These are phyloP conservation scores for Toxotes lorentzi DNA, from an alignment of 2,797 vertebrate genomes.

Conservation along the genomic window DNA sequence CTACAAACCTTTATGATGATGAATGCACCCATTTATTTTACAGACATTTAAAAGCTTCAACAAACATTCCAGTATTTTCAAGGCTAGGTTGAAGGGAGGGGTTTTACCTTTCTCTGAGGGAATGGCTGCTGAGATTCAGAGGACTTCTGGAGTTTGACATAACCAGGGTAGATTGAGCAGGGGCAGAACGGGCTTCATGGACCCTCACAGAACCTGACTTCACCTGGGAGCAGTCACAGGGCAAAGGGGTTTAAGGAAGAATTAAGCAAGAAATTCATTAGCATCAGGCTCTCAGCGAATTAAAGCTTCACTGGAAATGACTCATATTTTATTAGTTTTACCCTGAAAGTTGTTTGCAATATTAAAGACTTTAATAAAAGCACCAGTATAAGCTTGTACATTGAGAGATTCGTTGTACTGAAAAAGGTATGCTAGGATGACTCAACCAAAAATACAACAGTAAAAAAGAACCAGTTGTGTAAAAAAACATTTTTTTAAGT, in stretches of 20 bases:
- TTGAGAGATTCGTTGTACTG: neutral
- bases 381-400: neutral
- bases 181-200: conserved; percentile 36
- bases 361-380: neutral
- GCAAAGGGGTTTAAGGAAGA: neutral
- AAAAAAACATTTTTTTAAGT: neutral
- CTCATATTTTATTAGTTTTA: neutral
- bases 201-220: conserved; percentile 61
- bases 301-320: neutral
- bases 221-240: conserved; percentile 72
- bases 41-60: neutral
- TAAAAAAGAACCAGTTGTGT: neutral
- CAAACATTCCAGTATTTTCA: neutral
- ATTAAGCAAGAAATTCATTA: neutral
- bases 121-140: conserved; percentile 84
- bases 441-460: neutral
- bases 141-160: conserved; percentile 72
- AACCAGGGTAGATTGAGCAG: conserved; percentile 66
- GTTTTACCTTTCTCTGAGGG: conserved; percentile 92
- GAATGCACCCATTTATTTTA: neutral
- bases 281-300: neutral
- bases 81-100: neutral
- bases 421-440: neutral
- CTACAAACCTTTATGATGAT: neutral
- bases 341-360: neutral